Conservation (phyloP, 2,888 invertebrate genomes). For the Psylliodes chrysocephalus region DNA sequence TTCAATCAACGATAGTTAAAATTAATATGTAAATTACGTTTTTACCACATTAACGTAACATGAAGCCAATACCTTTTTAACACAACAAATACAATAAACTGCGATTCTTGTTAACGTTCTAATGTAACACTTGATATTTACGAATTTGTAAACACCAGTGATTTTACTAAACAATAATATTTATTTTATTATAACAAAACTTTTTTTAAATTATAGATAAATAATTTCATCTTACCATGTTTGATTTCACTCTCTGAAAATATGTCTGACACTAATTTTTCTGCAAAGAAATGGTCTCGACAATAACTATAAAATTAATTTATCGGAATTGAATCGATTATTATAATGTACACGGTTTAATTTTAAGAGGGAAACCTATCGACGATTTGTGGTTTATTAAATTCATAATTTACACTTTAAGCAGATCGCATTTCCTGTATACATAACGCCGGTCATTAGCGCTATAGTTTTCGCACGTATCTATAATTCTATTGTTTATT, state of each 20-base stretch:
- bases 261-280: neutral
- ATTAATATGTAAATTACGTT: too few species aligned
- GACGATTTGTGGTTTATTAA: neutral
- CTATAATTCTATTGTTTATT: too few species aligned
- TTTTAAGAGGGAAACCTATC: neutral
- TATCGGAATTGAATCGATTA: neutral
- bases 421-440: neutral
- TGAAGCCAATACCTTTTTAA: too few species aligned
- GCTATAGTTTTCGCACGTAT: slow-evolving; percentile 1
- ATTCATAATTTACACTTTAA: neutral
- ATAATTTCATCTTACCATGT: neutral
- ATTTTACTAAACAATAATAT: neutral
- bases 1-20: too few species aligned
- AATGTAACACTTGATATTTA: too few species aligned
- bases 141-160: too few species aligned
- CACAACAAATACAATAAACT: too few species aligned
- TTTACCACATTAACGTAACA: too few species aligned
- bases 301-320: neutral
- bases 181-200: too few species aligned
- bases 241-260: neutral
- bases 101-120: too few species aligned
- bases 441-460: neutral
- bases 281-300: neutral
- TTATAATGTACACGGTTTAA: neutral
- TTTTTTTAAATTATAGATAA: too few species aligned